These are phyloP conservation scores for Acrossocheilus fasciatus DNA, from an alignment of 2,797 vertebrate species.

Conservation along the genomic window DNA sequence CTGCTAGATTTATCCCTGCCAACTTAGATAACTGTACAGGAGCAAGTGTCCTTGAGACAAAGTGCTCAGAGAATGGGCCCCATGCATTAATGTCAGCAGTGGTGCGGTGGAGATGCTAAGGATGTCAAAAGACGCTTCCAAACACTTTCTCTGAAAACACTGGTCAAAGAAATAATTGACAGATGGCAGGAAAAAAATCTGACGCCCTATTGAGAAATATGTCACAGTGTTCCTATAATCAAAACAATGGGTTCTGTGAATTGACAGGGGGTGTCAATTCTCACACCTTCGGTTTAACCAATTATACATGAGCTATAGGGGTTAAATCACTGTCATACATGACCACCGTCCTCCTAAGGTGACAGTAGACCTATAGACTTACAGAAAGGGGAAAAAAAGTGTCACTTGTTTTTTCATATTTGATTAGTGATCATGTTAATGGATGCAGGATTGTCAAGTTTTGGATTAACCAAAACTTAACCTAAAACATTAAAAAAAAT, in stretches of 20 bases:
- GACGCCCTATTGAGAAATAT: slow-evolving; percentile 28
- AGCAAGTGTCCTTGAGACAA: slow-evolving; percentile 81
- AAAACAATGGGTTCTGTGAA: slow-evolving; percentile 22
- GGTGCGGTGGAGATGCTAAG: slow-evolving; percentile 73
- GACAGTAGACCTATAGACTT: background rate
- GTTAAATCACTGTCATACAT: background rate
- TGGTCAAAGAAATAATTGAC: slow-evolving; percentile 56
- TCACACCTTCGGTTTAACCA: slow-evolving; percentile 17
- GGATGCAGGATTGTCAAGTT: background rate
- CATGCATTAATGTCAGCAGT: slow-evolving; percentile 76
- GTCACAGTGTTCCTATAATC: slow-evolving; percentile 19
- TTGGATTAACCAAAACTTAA: background rate
- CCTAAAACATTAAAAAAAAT: background rate
- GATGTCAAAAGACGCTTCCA: slow-evolving; percentile 63
- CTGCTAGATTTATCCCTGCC: slow-evolving; percentile 79
- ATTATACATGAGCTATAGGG: background rate
- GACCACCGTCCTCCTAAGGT: background rate
- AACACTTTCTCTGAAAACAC: slow-evolving; percentile 45
- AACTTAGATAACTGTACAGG: slow-evolving; percentile 74
- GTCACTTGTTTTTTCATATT: background rate
- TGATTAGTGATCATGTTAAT: background rate
- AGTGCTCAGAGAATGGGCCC: slow-evolving; percentile 68
- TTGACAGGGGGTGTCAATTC: slow-evolving; percentile 19
- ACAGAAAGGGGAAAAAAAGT: background rate
- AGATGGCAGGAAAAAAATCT: slow-evolving; percentile 38